Percentiles rank a stretch among this genome's conserved stretches.
Conservation (phyloP, 1,140 invertebrate species). For the Leptopilina clavipes region DNA sequence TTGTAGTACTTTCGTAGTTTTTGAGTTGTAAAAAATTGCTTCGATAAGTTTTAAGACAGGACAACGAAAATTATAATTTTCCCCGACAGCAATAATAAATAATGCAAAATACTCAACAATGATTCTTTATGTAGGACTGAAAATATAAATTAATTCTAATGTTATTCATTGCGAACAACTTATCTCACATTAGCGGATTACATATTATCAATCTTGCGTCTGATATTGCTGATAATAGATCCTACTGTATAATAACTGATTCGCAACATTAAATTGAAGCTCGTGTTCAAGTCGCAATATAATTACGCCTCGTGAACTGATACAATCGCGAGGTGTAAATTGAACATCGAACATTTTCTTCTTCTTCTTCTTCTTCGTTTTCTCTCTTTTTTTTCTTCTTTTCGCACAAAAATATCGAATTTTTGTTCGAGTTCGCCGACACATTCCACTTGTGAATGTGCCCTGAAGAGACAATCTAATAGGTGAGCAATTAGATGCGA, state of each 20-base stretch:
- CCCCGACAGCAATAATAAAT: background rate
- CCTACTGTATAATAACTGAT: conserved; percentile 24
- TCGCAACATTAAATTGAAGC: conserved; percentile 22
- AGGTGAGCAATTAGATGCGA: conserved; percentile 67
- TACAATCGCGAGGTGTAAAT: conserved; percentile 26
- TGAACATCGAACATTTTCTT: background rate
- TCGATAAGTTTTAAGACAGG: too few relatives aligned
- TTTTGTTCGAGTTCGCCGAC: conserved; percentile 18
- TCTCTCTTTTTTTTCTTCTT: background rate
- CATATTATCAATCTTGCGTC: conserved; percentile 14
- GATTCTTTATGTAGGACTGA: too few relatives aligned
- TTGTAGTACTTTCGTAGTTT: too few relatives aligned
- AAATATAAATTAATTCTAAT: background rate
- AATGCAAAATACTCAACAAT: background rate
- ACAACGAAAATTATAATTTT: too few relatives aligned
- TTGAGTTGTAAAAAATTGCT: too few relatives aligned
- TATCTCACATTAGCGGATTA: conserved; percentile 8
- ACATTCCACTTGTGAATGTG: conserved; percentile 50
- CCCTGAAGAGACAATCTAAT: conserved; percentile 69
- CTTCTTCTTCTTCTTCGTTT: too few relatives aligned
- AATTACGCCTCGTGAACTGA: background rate
- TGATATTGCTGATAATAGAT: conserved; percentile 7
- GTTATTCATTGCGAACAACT: conserved; percentile 12
- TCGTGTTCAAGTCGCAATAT: conserved; percentile 8
- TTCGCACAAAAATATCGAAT: too few relatives aligned